Evolutionary conservation across 2,113 vertebrate genomes (phyloP), one percentile per base, ranked within the genome.

Genomic region (Setophaga coronata): DNA sequence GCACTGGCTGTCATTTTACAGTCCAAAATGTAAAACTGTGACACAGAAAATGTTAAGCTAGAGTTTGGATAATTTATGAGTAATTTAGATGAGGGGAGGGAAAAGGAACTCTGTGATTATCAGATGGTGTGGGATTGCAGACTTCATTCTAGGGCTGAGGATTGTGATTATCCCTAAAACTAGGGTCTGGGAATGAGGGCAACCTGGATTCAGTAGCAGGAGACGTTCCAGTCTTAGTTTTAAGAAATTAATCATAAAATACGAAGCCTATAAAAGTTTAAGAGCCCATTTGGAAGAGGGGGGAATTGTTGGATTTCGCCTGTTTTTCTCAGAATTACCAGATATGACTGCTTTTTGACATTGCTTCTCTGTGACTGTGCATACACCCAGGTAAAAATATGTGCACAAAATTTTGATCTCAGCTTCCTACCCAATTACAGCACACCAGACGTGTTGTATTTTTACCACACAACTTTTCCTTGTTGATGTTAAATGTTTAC

Each of bases 371-470:
- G 6, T 36, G 38, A 36, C 25, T 61, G 25, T 71, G 31, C 21
- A 26, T 3, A 14, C 0, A 16, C 8, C 5, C 24, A 58, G 13
- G 6, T 54, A 29, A 83, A 89, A 64, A 45, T 20, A 29, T 0
- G 3, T 19, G 19, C 38, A 43, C 34, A 54, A 72, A 76, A 76
- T 26, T 2, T 13, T 67, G 14, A 61, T 20, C 7, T 29, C 29
- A 86, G 10, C 9, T 42, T 72, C 34, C 18, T 10, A 1, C 16
- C 33, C 36, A 6, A 1, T 47, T 61, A 20, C 1, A 45, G 51
- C n/a, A 34, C 25, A 29, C 31, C 40, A 51, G 26, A 14, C 36
- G 33, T 36, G 24, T 40, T 81, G 9, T 8, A 13, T 34, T 90
- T 71, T 21, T 31, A 48, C 19, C 51, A 62, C 50, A 36, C 9